Percentiles rank a stretch among this genome's conserved stretches.
Evolutionary conservation across 2,113 vertebrate species (phyloP).

Genomic region (Dipodomys stephensi): DNA sequence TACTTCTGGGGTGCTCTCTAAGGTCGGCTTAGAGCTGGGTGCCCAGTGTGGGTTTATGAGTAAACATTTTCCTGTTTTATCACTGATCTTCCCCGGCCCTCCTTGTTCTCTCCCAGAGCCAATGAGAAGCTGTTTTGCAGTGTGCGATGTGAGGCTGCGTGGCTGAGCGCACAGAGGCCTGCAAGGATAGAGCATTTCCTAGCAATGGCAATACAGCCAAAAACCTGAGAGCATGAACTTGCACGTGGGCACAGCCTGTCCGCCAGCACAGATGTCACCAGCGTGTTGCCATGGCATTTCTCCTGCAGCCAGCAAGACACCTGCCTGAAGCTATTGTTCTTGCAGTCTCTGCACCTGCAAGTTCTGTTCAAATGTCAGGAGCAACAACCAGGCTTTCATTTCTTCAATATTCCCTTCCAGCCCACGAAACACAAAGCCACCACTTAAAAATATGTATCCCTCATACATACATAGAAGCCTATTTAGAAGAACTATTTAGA

Average conservation of each 20-base stretch:
- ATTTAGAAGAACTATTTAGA: neutral
- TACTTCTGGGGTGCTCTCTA: neutral
- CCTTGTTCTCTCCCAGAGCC: neutral
- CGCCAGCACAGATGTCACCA: neutral
- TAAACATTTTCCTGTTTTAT: neutral
- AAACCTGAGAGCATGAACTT: neutral
- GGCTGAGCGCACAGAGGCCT: neutral
- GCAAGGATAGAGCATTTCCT: neutral
- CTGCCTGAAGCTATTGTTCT: slow-evolving; percentile 55
- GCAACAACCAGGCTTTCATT: neutral
- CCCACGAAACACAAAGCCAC: neutral
- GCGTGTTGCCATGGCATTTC: slow-evolving; percentile 79
- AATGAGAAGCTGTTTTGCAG: slow-evolving; percentile 61
- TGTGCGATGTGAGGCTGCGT: neutral
- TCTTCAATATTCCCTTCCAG: neutral
- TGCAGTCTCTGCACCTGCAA: slow-evolving; percentile 32
- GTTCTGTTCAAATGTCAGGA: slow-evolving; percentile 56
- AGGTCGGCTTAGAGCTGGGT: neutral
- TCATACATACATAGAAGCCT: accelerated
- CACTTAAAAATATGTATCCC: accelerated
- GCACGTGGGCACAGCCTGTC: neutral
- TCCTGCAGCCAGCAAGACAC: slow-evolving; percentile 43
- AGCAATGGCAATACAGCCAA: neutral
- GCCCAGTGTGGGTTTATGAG: accelerated
- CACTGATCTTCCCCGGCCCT: neutral